phyloP scores from a whole-genome alignment of 2,797 vertebrate species.

The Brachymystax lenok region DNA sequence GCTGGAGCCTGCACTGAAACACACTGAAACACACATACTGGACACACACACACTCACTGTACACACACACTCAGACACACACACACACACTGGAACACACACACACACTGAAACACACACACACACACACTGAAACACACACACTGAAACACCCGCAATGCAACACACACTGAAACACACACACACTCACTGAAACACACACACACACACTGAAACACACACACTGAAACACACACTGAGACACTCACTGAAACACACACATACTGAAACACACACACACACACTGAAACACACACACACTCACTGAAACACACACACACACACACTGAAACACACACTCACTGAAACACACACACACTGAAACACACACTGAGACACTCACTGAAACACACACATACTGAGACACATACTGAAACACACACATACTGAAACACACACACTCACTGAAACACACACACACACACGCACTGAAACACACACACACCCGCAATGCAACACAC shows the following conservation, averaged over 20 bases:
- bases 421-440: background rate
- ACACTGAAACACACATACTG: conserved; percentile 11
- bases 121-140: background rate
- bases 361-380: too few species aligned
- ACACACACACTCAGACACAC: background rate
- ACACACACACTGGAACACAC: conserved; percentile 5
- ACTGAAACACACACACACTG: too few species aligned
- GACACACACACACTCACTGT: conserved; percentile 6
- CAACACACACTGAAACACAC: background rate
- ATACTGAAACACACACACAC: too few species aligned
- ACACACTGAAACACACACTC: too few species aligned
- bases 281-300: background rate
- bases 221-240: too few species aligned
- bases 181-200: conserved; percentile 7
- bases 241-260: background rate
- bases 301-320: too few species aligned
- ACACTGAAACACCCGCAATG: too few species aligned
- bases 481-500: background rate
- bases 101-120: conserved; percentile 5
- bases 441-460: background rate
- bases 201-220: background rate
- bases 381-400: too few species aligned
- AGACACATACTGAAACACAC: background rate
- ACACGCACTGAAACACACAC: conserved; percentile 5
- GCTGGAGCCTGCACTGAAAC: too few species aligned